phyloP scores from a whole-genome alignment of 1,140 invertebrate species.

The Chrysopa pallens region DNA sequence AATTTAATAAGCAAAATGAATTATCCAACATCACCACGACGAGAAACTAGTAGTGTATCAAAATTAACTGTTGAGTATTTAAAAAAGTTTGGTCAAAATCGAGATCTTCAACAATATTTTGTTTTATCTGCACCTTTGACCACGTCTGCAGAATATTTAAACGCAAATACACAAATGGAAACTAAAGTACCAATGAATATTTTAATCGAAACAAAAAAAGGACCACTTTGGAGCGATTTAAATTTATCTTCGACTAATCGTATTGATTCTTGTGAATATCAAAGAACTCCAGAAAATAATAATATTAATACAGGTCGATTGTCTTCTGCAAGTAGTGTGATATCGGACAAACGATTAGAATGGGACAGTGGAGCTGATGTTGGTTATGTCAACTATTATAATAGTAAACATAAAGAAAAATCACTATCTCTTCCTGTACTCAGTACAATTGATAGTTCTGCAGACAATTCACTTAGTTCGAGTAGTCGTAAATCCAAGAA shows the following conservation, averaged over 20 bases:
- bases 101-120: not conserved
- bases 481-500: not conserved
- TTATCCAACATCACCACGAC: no score
- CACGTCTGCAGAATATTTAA: not conserved
- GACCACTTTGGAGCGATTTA: not conserved
- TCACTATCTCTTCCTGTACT: slow-evolving; percentile 15
- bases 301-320: not conserved
- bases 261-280: not conserved
- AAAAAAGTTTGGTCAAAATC: not conserved
- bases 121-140: not conserved
- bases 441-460: not conserved
- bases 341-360: slow-evolving; percentile 44
- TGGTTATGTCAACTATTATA: slow-evolving; percentile 36
- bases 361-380: slow-evolving; percentile 64
- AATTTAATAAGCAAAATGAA: no score
- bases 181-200: not conserved
- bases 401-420: slow-evolving; percentile 9
- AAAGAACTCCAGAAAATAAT: not conserved
- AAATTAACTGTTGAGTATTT: not conserved
- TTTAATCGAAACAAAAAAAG: not conserved
- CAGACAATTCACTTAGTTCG: not conserved
- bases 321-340: slow-evolving; percentile 41
- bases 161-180: not conserved
- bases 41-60: no score
- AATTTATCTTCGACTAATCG: not conserved